Evolutionary conservation across 2,888 invertebrate species (phyloP).

Genomic region (Pristionchus exspectatus): DNA sequence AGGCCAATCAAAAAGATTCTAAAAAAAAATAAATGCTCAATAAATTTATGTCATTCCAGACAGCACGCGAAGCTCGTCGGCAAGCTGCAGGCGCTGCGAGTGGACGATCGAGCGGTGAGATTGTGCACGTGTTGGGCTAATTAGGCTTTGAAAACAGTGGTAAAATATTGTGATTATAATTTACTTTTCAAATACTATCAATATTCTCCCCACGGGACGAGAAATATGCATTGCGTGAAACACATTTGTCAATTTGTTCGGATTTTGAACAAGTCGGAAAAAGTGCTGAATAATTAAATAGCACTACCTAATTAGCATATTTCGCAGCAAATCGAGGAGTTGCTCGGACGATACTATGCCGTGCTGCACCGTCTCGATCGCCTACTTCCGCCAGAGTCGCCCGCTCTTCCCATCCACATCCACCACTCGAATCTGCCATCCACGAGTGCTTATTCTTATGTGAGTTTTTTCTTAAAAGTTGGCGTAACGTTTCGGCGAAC

Average conservation of each 20-base stretch:
- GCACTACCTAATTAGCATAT: background rate
- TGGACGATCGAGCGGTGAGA: constrained; percentile 55
- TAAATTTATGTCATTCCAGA: background rate
- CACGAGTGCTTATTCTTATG: constrained; percentile 51
- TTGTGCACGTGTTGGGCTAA: background rate
- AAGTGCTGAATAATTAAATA: no score
- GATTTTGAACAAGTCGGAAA: no score
- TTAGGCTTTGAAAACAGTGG: no score
- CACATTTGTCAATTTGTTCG: background rate
- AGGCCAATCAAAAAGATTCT: no score
- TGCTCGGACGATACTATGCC: constrained; percentile 59
- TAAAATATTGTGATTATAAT: no score
- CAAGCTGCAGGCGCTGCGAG: constrained; percentile 66
- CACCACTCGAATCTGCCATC: constrained; percentile 55
- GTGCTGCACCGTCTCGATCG: constrained; percentile 61
- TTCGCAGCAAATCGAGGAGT: constrained; percentile 49
- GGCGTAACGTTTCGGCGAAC: background rate
- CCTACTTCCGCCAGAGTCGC: constrained; percentile 60
- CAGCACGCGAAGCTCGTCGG: constrained; percentile 60
- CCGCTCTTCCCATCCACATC: constrained; percentile 62
- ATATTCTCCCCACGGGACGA: no score
- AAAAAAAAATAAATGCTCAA: no score
- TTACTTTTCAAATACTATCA: no score
- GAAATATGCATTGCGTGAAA: background rate
- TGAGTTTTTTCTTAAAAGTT: constrained; percentile 3